Base-by-base conservation (phyloP, 1,140 invertebrate genomes). In the Notospermus geniculatus region DNA sequence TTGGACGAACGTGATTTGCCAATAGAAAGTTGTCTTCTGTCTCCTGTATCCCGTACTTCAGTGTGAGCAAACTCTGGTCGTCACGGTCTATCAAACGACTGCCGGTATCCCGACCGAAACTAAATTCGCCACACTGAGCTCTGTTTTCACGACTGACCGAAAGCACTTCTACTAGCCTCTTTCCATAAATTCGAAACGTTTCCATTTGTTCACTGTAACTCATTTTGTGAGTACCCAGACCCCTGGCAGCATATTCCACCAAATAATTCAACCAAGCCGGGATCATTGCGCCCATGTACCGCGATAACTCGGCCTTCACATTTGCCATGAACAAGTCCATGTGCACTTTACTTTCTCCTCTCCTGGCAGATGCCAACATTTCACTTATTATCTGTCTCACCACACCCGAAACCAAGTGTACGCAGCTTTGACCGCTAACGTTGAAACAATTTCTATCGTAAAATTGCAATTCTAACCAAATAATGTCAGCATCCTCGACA, bases 251-350 rank as follows among this genome's bases (percentile, higher is more conserved):
- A 27, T 7, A 50, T 50, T 50, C 46, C 5, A 50, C 25, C 4
- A 50, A n/a, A n/a, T 50, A 50, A n/a, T 50, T 50, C n/a, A 50
- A 23, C 46, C 46, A 50, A 27, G 46, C 46, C 25, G 46, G 46
- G 4, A 50, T 50, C 46, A 50, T 19, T 7, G 46, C n/a, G 25
- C 46, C 46, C 46, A 50, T 50, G 4, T n/a, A 9, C 9, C 19
- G 4, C 4, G 5, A 7, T n/a, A 50, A n/a, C n/a, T 50, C 19
- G 9, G 5, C 46, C 46, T 50, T 50, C 5, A 50, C 25, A n/a
- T 50, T 50, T 5, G 46, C 46, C 46, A 50, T 50, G 25, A 50
- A 50, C n/a, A 50, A 7, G 46, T 50, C 46, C 46, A 50, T 23
- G 46, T 50, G 5, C 9, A 50, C 46, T n/a, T 50, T 50, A 50